Evolutionary conservation across 1,140 invertebrate species (phyloP).

Genomic region (Eupristina koningsbergeri): DNA sequence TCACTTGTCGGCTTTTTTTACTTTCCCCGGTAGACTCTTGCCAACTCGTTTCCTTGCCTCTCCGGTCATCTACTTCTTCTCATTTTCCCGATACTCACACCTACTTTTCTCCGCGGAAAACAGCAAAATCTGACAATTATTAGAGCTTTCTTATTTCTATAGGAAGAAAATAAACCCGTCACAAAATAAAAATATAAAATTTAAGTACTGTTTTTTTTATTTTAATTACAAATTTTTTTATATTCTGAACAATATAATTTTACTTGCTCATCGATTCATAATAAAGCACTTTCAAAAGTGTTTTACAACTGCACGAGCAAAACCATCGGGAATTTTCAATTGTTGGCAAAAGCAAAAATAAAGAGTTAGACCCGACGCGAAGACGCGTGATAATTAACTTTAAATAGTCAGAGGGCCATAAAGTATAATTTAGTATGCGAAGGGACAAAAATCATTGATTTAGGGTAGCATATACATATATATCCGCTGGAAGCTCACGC

Average conservation of each 20-base stretch:
- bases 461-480: constrained; percentile 12
- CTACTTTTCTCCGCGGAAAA: too few relatives aligned
- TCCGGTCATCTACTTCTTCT: not conserved
- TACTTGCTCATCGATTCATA: too few relatives aligned
- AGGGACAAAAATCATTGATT: constrained; percentile 28
- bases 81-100: not conserved
- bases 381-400: constrained; percentile 10
- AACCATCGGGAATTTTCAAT: not conserved
- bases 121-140: too few relatives aligned
- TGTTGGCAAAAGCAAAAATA: not conserved
- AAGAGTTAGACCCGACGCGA: not conserved
- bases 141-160: too few relatives aligned
- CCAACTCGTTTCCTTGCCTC: too few relatives aligned
- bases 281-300: not conserved
- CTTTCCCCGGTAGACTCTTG: not conserved
- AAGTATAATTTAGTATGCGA: constrained; percentile 23
- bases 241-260: too few relatives aligned
- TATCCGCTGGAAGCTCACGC: constrained; percentile 2
- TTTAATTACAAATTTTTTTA: too few relatives aligned
- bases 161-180: too few relatives aligned
- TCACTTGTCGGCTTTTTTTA: not conserved
- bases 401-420: not conserved
- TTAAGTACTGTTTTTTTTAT: too few relatives aligned
- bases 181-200: too few relatives aligned
- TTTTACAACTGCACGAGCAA: not conserved